Base-by-base conservation (phyloP, 2,113 vertebrate genomes). In the Lamprologus ornatipinnis region DNA sequence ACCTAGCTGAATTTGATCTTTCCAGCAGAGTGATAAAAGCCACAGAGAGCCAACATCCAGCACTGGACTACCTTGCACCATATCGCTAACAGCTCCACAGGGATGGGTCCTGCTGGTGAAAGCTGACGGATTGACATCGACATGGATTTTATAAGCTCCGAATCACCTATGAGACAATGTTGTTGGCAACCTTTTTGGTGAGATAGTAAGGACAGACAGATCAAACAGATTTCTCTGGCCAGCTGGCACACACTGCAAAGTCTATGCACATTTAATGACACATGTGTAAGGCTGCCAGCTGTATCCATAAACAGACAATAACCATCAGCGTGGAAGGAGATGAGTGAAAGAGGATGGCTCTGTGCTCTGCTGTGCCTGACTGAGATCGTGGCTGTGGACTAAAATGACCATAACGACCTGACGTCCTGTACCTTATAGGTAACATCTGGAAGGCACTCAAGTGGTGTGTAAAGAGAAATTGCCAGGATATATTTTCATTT, bases 221-320 rank as follows among this genome's bases (percentile, higher is more conserved):
- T 54, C 23, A 75, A 40, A 85, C 82, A 31, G 57, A 60, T 60
- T 60, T 60, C 57, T 60, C 15, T 6, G 26, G 80, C 83, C 90
- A 93, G 87, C 85, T 89, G 92, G 82, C 7, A 19, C 37, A 70
- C 51, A 60, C 80, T 82, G 35, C 49, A 70, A 26, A 83, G 83
- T 40, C 57, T 23, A 19, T 89, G 80, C 55, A 85, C 63, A 79
- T 83, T 87, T 90, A 85, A 91, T 80, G 92, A 23, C 84, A 85
- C 85, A 83, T 68, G 73, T 60, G 81, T n/a, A 5, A 42, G 21
- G 57, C 55, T 68, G 81, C 87, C 57, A 86, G 86, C 85, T 85
- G 84, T 63, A 83, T 84, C 80, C 70, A 88, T 81, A 84, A 92
- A 91, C 88, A 81, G 57, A 91, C 86, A 90, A 83, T 89, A 93